These are phyloP conservation scores for Empidonax traillii DNA, from an alignment of 2,113 vertebrate genomes.

Conservation along the genomic window DNA sequence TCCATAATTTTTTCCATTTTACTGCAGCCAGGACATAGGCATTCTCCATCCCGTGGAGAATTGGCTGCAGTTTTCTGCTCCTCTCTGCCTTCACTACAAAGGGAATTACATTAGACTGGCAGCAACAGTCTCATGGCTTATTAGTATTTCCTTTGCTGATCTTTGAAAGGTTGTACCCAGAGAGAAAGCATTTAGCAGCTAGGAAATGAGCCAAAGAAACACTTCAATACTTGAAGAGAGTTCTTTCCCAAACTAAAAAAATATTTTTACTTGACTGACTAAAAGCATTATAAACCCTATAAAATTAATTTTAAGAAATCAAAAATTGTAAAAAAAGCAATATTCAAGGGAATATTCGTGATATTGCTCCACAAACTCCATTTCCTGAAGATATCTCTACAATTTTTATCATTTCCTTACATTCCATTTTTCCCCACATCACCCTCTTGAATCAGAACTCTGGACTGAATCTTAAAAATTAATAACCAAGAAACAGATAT, in stretches of 20 bases:
- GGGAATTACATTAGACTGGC: slow-evolving; percentile 8
- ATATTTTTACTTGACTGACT: neutral
- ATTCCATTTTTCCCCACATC: neutral
- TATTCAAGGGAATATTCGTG: neutral
- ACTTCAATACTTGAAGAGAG: neutral
- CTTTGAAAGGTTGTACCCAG: neutral
- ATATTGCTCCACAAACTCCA: neutral
- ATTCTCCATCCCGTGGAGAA: neutral
- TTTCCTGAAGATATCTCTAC: neutral
- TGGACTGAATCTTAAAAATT: neutral
- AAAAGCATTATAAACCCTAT: neutral
- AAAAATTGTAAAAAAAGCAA: neutral
- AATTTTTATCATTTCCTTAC: neutral
- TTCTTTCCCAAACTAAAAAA: neutral
- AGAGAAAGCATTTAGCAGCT: neutral
- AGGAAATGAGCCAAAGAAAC: slow-evolving; percentile 12
- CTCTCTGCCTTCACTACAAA: slow-evolving; percentile 18
- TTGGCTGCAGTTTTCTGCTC: neutral
- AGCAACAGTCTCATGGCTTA: neutral
- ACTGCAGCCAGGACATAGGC: neutral
- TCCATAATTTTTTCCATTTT: neutral
- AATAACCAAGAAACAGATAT: neutral
- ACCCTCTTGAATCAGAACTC: neutral
- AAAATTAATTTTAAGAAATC: neutral
- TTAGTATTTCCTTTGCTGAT: slow-evolving; percentile 19